Base-by-base conservation (phyloP, 2,888 invertebrate genomes). In the Anaspis maculata region DNA sequence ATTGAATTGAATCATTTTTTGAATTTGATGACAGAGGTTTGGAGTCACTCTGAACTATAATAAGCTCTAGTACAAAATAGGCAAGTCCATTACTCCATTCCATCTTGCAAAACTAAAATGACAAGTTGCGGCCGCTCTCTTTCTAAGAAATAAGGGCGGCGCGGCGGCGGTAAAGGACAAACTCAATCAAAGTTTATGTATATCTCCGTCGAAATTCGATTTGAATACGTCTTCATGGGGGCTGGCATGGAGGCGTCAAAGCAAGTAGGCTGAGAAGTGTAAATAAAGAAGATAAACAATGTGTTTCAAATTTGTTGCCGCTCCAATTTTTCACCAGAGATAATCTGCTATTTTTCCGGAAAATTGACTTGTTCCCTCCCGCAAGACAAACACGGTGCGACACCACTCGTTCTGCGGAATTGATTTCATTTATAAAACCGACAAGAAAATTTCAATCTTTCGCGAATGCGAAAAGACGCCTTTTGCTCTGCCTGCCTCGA, bases 351-450 rank as follows among this genome's bases (percentile, higher is more conserved):
- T 53, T 56, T 55, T 57, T 55, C 56, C 54, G 38, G 51, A 51
- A 54, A 56, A 57, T 57, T 57, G 56, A 56, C 53, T 55, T 52
- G 55, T 53, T 52, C 51, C 46, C n/a, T n/a, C 44, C 44, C 35
- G 43, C 43, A 50, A 53, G 49, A 52, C 52, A 54, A 54, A 56
- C 52, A 51, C 42, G 35, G 41, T 43, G 47, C 43, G 48, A 48
- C 47, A 42, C 40, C 37, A 31, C 35, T 46, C 46, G 49, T 45
- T 42, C 46, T 34, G 37, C 40, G 42, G 50, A 57, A 58, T 58
- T 57, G 55, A 58, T 58, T 58, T 54, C 58, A 56, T 58, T 56
- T 56, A 54, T 57, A 55, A n/a, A n/a, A 53, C 51, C 46, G 56
- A 48, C 52, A 48, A 41, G 49, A 48, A 47, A 52, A 55, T 54